Percentiles rank a stretch among this genome's conserved stretches.
Evolutionary conservation across 2,797 vertebrate species (phyloP).

Genomic region (Spinus pinus): DNA sequence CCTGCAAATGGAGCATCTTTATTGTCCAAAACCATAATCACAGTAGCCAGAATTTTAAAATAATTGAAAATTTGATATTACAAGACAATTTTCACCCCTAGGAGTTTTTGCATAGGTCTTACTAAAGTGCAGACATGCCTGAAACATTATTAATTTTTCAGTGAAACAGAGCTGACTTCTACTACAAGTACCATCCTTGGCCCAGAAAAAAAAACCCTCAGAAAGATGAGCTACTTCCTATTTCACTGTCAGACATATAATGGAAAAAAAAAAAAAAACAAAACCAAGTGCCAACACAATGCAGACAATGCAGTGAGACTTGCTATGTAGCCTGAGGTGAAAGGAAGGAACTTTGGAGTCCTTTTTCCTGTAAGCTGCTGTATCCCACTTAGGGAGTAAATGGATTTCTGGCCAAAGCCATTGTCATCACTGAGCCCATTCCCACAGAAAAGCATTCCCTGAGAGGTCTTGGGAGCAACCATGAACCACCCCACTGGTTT

Average conservation of each 20-base stretch:
- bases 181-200: neutral
- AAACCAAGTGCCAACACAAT: neutral
- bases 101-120: neutral
- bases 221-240: neutral
- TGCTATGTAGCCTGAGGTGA: neutral
- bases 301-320: neutral
- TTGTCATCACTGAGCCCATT: neutral
- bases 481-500: neutral
- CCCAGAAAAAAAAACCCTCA: neutral
- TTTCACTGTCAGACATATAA: neutral
- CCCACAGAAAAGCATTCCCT: neutral
- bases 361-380: neutral
- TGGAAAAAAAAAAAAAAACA: neutral
- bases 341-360: neutral
- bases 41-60: neutral
- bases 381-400: neutral
- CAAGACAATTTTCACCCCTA: neutral
- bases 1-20: neutral
- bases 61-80: neutral
- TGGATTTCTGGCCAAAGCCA: neutral
- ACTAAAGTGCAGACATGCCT: neutral
- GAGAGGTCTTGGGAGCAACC: neutral
- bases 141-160: neutral
- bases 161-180: neutral
- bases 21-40: neutral